Percentiles rank a stretch among this genome's conserved stretches.
phyloP scores from a whole-genome alignment of 1,140 invertebrate species.

The Calephelis nemesis region DNA sequence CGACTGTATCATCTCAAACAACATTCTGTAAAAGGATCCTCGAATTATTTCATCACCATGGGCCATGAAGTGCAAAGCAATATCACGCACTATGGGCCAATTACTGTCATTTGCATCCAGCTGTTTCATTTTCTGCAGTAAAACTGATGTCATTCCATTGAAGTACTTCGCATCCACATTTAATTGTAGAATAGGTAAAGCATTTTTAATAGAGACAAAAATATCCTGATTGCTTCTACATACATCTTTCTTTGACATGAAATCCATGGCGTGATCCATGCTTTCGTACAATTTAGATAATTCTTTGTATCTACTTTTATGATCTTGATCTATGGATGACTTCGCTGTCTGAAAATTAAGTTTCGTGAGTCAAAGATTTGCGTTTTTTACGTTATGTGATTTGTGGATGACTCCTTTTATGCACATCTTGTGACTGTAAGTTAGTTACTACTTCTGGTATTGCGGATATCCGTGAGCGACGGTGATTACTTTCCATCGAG shows the following conservation, averaged over 20 bases:
- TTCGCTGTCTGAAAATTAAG: conserved; percentile 46
- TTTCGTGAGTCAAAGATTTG: no score
- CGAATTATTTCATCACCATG: conserved; percentile 64
- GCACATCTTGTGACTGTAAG: no score
- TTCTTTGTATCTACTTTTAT: conserved; percentile 70
- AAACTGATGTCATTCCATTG: conserved; percentile 58
- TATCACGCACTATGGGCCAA: conserved; percentile 59
- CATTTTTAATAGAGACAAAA: conserved; percentile 60
- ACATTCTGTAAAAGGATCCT: conserved; percentile 50
- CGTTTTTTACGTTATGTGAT: no score
- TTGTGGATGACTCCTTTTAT: no score
- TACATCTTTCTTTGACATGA: conserved; percentile 59
- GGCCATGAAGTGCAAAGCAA: conserved; percentile 70
- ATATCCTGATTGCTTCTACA: conserved; percentile 45
- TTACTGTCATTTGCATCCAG: conserved; percentile 55
- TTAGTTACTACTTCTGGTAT: no score
- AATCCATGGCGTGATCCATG: conserved; percentile 72
- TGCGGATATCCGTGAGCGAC: no score
- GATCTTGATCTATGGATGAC: conserved; percentile 56
- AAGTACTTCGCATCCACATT: conserved; percentile 72
- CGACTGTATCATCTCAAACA: conserved; percentile 54
- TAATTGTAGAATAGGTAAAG: conserved; percentile 74
- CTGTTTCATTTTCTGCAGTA: conserved; percentile 57
- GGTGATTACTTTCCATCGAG: no score
- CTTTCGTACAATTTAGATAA: conserved; percentile 68